Percentiles rank a stretch among this genome's conserved stretches.
Conservation (phyloP, 2,113 vertebrate species). For the Chaetodon trifascialis region DNA sequence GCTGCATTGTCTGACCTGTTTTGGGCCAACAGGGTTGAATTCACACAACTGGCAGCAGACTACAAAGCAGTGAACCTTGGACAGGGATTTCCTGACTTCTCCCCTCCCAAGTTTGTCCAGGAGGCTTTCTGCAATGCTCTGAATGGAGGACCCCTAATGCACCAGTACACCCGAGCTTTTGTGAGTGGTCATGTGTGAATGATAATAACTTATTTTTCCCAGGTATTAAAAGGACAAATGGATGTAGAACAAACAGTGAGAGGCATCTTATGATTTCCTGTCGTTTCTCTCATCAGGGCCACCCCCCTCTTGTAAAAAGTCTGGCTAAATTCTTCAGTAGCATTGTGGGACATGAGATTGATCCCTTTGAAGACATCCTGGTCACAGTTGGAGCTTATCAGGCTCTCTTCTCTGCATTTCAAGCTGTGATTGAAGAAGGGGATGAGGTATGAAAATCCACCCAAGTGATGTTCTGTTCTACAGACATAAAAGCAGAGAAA, state of each 20-base stretch:
- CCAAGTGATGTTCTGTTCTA: not conserved
- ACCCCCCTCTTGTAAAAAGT: slow-evolving; percentile 88
- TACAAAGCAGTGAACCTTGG: slow-evolving; percentile 92
- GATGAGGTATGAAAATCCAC: slow-evolving; percentile 88
- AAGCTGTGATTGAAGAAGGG: slow-evolving; percentile 91
- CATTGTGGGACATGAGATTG: slow-evolving; percentile 87
- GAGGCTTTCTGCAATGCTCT: slow-evolving; percentile 87
- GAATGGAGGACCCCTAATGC: slow-evolving; percentile 82
- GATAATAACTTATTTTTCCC: not conserved
- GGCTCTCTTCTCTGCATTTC: slow-evolving; percentile 92
- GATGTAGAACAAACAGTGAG: not conserved
- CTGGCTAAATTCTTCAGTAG: slow-evolving; percentile 90
- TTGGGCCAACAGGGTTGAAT: slow-evolving; percentile 89
- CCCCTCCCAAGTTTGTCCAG: slow-evolving; percentile 88
- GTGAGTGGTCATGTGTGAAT: slow-evolving; percentile 80
- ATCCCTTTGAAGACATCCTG: slow-evolving; percentile 89
- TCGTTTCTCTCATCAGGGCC: slow-evolving; percentile 84
- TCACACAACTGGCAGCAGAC: slow-evolving; percentile 83
- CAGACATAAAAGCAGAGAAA: not conserved
- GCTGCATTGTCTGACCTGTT: slow-evolving; percentile 14
- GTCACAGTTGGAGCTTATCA: slow-evolving; percentile 95
- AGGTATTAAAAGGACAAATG: not conserved
- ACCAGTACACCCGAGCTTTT: slow-evolving; percentile 94
- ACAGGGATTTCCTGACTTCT: slow-evolving; percentile 94
- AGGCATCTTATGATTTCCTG: not conserved